A percentile compares a stretch with the other conserved stretches of the same genome.
Evolutionary conservation across 2,113 vertebrate species (phyloP).

Genomic region (Oryzias javanicus): DNA sequence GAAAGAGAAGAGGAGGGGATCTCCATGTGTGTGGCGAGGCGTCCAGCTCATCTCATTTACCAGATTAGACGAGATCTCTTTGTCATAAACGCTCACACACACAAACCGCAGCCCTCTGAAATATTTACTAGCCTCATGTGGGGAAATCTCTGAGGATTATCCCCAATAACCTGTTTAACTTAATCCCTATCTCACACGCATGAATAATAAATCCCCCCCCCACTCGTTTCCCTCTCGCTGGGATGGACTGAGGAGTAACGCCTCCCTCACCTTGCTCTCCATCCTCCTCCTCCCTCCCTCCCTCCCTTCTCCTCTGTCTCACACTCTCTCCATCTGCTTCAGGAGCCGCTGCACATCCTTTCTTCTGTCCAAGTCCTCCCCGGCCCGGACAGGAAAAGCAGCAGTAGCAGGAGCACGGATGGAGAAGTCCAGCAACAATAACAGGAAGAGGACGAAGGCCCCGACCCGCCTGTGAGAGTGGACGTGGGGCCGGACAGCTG

Average conservation of each 20-base stretch:
- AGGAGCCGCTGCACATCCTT: slow-evolving; percentile 34
- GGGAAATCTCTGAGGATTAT: slow-evolving; percentile 75
- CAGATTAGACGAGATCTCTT: slow-evolving; percentile 68
- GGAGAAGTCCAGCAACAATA: slow-evolving; percentile 73
- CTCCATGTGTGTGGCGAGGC: slow-evolving; percentile 19
- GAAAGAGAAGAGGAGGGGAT: slow-evolving; percentile 10
- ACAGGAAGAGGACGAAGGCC: slow-evolving; percentile 85
- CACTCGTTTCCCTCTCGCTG: slow-evolving; percentile 28
- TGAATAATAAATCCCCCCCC: slow-evolving; percentile 72
- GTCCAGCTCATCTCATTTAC: slow-evolving; percentile 70
- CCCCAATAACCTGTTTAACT: slow-evolving; percentile 80
- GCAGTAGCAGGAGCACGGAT: slow-evolving; percentile 38
- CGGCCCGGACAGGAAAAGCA: slow-evolving; percentile 71
- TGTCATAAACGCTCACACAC: slow-evolving; percentile 52
- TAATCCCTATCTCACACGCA: slow-evolving; percentile 78
- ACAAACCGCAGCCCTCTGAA: slow-evolving; percentile 54
- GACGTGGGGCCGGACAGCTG: slow-evolving; percentile 38
- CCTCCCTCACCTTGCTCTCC: slow-evolving; percentile 61
- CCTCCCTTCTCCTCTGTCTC: slow-evolving; percentile 38
- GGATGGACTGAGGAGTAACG: slow-evolving; percentile 42
- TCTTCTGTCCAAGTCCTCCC: slow-evolving; percentile 14
- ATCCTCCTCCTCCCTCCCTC: no score
- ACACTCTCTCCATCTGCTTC: slow-evolving; percentile 61
- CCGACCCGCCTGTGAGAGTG: slow-evolving; percentile 63
- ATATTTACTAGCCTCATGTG: slow-evolving; percentile 75